Conservation (phyloP, 1,140 invertebrate species). For the Cyphomyrmex costatus region DNA sequence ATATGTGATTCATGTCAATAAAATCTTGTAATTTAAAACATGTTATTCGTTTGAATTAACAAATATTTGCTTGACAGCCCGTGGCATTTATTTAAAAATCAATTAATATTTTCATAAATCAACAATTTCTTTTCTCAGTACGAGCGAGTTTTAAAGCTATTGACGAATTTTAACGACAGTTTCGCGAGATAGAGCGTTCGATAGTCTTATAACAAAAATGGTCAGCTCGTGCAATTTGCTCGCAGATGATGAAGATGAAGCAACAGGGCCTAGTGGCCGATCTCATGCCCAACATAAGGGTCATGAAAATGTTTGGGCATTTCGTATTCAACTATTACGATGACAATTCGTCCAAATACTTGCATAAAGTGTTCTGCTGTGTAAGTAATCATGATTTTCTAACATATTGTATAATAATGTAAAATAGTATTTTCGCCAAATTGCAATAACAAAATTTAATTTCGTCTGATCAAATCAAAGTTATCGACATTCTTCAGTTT, state of each 20-base stretch:
- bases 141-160: not conserved
- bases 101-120: no score
- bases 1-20: no score
- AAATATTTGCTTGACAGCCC: no score
- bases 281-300: slow-evolving; percentile 92
- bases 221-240: not conserved
- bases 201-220: not conserved
- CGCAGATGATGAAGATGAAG: slow-evolving; percentile 88
- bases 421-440: not conserved
- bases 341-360: slow-evolving; percentile 82
- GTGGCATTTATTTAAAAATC: no score
- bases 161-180: slow-evolving; percentile 10
- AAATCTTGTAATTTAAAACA: no score
- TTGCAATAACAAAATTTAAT: not conserved
- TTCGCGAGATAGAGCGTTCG: not conserved
- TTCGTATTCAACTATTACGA: slow-evolving; percentile 93
- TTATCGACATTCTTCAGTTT: not conserved
- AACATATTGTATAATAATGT: not conserved
- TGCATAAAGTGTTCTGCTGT: slow-evolving; percentile 82
- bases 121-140: no score
- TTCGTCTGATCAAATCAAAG: not conserved
- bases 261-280: slow-evolving; percentile 92
- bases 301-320: slow-evolving; percentile 92
- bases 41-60: no score
- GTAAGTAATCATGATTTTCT: slow-evolving; percentile 79